Conservation (phyloP, 2,797 vertebrate species). For the Helicolenus hilgendorfi region DNA sequence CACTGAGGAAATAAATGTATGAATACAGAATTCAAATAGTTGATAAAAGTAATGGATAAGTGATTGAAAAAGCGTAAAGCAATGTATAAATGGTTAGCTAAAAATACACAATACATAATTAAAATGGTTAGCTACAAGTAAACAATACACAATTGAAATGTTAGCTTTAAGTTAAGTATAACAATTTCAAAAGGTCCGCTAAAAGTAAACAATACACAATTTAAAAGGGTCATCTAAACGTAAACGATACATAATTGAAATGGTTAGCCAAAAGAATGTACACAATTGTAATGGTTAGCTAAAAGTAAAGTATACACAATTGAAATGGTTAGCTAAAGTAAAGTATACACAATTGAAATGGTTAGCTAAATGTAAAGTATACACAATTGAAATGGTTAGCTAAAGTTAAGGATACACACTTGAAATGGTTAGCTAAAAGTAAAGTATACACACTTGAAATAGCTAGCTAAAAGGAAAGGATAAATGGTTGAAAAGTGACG, state of each 20-base stretch:
- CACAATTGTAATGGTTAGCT: too few species aligned
- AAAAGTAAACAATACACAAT: too few species aligned
- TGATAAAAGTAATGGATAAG: neutral
- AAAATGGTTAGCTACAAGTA: neutral
- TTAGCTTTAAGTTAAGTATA: too few species aligned
- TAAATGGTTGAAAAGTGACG: neutral
- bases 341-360: neutral
- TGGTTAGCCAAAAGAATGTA: too few species aligned
- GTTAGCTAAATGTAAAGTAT: too few species aligned
- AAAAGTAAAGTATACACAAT: neutral
- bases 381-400: too few species aligned
- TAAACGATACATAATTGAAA: too few species aligned
- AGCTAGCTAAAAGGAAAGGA: neutral
- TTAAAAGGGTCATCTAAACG: too few species aligned
- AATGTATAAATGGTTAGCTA: neutral
- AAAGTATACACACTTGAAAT: too few species aligned
- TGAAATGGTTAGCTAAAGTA: neutral
- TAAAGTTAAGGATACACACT: accelerated
- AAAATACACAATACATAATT: too few species aligned
- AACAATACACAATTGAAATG: too few species aligned
- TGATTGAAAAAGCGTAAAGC: too few species aligned
- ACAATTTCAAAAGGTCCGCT: accelerated
- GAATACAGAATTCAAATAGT: neutral
- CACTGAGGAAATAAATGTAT: neutral
- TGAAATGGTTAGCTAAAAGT: neutral